Conservation (phyloP, 2,888 invertebrate species). For the Tetrapedia diversipes region DNA sequence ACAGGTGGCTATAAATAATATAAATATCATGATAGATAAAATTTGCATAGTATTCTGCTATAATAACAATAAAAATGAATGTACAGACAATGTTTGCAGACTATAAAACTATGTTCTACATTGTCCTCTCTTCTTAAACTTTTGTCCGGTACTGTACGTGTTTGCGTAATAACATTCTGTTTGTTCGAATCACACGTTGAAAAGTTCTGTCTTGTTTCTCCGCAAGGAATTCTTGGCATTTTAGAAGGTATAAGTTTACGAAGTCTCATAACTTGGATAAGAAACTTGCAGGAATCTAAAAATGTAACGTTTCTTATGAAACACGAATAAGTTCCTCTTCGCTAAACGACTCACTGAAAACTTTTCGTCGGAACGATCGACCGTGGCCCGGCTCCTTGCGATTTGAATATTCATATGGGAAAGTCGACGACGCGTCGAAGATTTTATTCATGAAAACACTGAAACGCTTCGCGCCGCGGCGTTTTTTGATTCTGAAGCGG, state of each 20-base stretch:
- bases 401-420: conserved; percentile 62
- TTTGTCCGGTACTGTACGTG: too few relatives aligned
- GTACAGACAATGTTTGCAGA: too few relatives aligned
- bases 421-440: conserved; percentile 34
- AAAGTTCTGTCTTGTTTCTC: too few relatives aligned
- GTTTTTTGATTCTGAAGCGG: conserved; percentile 42
- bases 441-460: conserved; percentile 68
- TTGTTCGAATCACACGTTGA: too few relatives aligned
- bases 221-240: too few relatives aligned
- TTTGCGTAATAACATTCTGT: too few relatives aligned
- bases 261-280: background rate
- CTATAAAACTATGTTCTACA: too few relatives aligned
- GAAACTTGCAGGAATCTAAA: background rate
- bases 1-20: background rate
- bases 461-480: conserved; percentile 51
- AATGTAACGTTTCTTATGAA: background rate
- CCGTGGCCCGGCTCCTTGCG: conserved; percentile 7
- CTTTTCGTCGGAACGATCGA: conserved; percentile 44
- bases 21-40: too few relatives aligned
- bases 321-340: background rate
- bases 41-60: too few relatives aligned
- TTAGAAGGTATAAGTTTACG: background rate
- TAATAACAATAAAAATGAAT: too few relatives aligned
- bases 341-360: conserved; percentile 7
- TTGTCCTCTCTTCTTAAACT: too few relatives aligned